Evolutionary conservation across 2,888 invertebrate genomes (phyloP).

Genomic region (Oxystoma pomonae): DNA sequence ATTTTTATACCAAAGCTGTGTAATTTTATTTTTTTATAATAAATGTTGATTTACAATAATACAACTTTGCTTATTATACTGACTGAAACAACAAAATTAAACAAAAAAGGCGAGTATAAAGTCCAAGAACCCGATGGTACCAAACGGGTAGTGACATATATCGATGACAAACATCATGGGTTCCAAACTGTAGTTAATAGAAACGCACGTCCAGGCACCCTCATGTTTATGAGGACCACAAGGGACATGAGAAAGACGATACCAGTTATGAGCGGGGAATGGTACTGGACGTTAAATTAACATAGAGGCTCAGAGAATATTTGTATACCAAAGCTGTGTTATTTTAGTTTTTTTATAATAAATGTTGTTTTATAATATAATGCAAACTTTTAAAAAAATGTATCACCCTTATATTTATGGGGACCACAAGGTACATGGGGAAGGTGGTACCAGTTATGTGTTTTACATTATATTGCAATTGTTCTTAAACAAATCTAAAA

Average conservation of each 20-base stretch:
- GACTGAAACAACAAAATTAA: too few relatives aligned
- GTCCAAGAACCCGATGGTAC: too few relatives aligned
- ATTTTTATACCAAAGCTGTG: not conserved
- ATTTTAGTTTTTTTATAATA: not conserved
- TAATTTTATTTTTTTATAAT: not conserved
- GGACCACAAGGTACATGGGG: too few relatives aligned
- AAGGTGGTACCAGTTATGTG: too few relatives aligned
- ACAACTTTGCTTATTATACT: too few relatives aligned
- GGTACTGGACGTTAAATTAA: slow-evolving; percentile 19
- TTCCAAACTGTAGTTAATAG: slow-evolving; percentile 9
- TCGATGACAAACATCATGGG: not conserved
- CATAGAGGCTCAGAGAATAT: not conserved
- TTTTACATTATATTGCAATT: too few relatives aligned
- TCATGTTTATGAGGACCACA: slow-evolving; percentile 13
- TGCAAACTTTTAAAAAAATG: too few relatives aligned
- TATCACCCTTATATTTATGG: slow-evolving; percentile 19
- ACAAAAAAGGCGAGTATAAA: not conserved
- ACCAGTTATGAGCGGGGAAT: slow-evolving; percentile 32
- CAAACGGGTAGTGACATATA: too few relatives aligned
- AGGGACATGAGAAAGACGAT: slow-evolving; percentile 22
- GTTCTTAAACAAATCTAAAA: too few relatives aligned
- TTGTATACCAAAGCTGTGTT: not conserved
- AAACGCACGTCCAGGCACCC: slow-evolving; percentile 20
- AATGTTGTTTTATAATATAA: not conserved
- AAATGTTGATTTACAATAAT: not conserved